Conservation (phyloP, 1,140 invertebrate genomes). For the Ptiloglossa arizonensis region DNA sequence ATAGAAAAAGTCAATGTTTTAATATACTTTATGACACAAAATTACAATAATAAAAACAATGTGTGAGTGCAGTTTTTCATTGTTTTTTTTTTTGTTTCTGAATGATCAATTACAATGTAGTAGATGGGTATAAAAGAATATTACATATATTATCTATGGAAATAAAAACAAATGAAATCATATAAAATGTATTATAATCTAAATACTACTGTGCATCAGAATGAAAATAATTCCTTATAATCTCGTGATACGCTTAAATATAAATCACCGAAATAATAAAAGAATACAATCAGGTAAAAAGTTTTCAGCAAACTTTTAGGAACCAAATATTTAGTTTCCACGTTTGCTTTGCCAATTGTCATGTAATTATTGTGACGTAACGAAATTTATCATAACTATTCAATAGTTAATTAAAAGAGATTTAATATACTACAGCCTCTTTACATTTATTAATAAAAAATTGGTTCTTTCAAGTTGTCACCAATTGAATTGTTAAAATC, state of each 20-base stretch:
- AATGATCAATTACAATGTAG: slow-evolving; percentile 34
- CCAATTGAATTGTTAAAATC: slow-evolving; percentile 23
- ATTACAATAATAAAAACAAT: neutral
- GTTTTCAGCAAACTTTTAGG: neutral
- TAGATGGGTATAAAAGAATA: slow-evolving; percentile 16
- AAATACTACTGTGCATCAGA: slow-evolving; percentile 10
- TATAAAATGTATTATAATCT: slow-evolving; percentile 8
- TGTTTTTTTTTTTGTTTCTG: neutral
- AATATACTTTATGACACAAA: neutral
- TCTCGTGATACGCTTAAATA: slow-evolving; percentile 9
- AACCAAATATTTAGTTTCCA: neutral
- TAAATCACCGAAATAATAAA: neutral
- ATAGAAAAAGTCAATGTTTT: slow-evolving; percentile 3
- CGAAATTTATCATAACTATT: slow-evolving; percentile 10
- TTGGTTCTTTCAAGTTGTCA: slow-evolving; percentile 12
- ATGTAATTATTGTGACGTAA: neutral
- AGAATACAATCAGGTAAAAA: slow-evolving; percentile 12
- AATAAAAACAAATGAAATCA: slow-evolving; percentile 24
- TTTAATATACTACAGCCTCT: slow-evolving; percentile 33
- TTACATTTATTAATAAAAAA: slow-evolving; percentile 29
- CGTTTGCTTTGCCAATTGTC: neutral
- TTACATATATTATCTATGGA: slow-evolving; percentile 2
- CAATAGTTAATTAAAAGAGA: slow-evolving; percentile 3
- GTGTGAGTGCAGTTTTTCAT: neutral
- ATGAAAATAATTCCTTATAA: slow-evolving; percentile 12